A percentile compares a stretch with the other conserved stretches of the same genome.
phyloP scores from a whole-genome alignment of 1,140 invertebrate genomes.

The Diorhabda carinulata region DNA sequence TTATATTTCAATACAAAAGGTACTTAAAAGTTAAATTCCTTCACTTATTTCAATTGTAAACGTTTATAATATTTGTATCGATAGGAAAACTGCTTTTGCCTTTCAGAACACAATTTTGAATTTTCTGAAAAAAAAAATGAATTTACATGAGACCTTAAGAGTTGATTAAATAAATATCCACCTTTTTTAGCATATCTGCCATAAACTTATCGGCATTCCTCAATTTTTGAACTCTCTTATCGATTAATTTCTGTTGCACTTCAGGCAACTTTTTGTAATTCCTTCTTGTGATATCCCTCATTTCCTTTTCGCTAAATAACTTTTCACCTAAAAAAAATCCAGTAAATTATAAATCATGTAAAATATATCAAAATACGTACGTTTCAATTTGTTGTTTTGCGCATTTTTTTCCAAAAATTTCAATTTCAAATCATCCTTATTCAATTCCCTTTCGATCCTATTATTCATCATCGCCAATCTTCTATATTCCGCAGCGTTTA shows the following conservation, averaged over 20 bases:
- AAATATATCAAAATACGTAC: constrained; percentile 15
- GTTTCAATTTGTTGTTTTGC: constrained; percentile 19
- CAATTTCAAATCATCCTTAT: constrained; percentile 37
- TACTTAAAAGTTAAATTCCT: too few species aligned
- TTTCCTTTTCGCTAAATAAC: constrained; percentile 39
- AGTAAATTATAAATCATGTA: neutral
- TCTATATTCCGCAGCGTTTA: constrained; percentile 39
- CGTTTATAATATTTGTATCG: constrained; percentile 35
- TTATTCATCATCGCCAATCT: constrained; percentile 36
- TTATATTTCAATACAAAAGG: too few species aligned
- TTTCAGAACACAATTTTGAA: constrained; percentile 36
- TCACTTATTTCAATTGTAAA: neutral
- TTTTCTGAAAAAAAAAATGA: constrained; percentile 38
- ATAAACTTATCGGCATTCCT: constrained; percentile 39
- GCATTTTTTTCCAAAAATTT: constrained; percentile 30
- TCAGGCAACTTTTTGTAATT: constrained; percentile 44
- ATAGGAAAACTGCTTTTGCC: constrained; percentile 39
- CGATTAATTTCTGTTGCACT: constrained; percentile 35
- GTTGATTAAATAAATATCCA: constrained; percentile 22
- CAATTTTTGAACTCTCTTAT: constrained; percentile 31
- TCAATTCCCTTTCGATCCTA: constrained; percentile 34
- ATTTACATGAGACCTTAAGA: constrained; percentile 5
- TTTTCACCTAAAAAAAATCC: constrained; percentile 18
- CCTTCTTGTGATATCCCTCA: constrained; percentile 41
- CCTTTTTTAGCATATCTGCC: constrained; percentile 41